Conservation (phyloP, 1,140 invertebrate species). For the Harlomillsia oculata region DNA sequence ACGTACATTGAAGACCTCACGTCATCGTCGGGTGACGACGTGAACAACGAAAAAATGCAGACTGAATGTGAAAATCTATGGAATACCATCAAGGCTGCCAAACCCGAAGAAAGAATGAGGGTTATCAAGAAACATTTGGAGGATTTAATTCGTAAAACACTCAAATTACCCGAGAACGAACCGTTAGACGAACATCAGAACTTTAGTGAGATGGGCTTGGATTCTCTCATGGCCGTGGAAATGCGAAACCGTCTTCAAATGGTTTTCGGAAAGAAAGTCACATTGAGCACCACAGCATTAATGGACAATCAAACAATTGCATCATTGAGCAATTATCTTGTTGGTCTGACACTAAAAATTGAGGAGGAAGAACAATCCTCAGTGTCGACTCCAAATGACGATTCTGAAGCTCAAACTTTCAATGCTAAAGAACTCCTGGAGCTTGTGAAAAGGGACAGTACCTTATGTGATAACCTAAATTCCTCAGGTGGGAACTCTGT, state of each 20-base stretch:
- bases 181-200: background rate
- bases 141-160: background rate
- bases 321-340: no score
- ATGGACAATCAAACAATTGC: background rate
- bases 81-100: background rate
- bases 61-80: background rate
- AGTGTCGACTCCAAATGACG: no score
- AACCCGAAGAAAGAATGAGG: background rate
- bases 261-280: background rate
- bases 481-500: background rate
- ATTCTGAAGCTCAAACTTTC: no score
- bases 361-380: background rate
- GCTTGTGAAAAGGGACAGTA: background rate
- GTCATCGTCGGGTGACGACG: background rate
- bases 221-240: conserved; percentile 15
- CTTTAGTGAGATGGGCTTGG: conserved; percentile 15
- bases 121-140: background rate
- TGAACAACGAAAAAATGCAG: background rate
- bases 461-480: no score
- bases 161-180: conserved; percentile 4
- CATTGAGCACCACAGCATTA: background rate
- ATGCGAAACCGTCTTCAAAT: conserved; percentile 3
- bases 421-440: background rate
- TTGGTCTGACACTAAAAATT: background rate
- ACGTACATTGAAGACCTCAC: background rate